A percentile compares a stretch with the other conserved stretches of the same genome.
Evolutionary conservation across 2,888 invertebrate genomes (phyloP).

Genomic region (Bedellia somnulentella): DNA sequence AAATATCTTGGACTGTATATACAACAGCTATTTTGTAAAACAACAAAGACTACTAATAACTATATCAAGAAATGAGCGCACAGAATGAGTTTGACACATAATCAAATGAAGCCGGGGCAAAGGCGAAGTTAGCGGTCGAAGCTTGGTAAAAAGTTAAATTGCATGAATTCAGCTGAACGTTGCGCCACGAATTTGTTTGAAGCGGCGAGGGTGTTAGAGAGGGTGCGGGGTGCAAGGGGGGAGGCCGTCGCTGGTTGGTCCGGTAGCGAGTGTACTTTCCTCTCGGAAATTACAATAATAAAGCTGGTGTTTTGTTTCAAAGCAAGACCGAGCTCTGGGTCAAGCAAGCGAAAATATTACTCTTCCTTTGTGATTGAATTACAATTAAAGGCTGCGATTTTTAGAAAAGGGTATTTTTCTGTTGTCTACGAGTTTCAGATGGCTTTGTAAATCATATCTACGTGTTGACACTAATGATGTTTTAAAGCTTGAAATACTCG

Average conservation of each 20-base stretch:
- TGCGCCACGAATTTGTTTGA: constrained; percentile 18
- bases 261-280: background rate
- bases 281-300: constrained; percentile 3
- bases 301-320: constrained; percentile 4
- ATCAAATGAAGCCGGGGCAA: constrained; percentile 27
- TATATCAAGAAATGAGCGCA: constrained; percentile 13
- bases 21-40: too few relatives aligned
- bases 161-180: constrained; percentile 19
- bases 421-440: background rate
- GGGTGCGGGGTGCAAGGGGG: too few relatives aligned
- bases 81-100: constrained; percentile 20
- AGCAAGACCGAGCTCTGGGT: background rate
- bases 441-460: background rate
- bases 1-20: too few relatives aligned
- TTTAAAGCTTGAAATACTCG: too few relatives aligned
- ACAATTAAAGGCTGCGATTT: background rate
- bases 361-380: background rate
- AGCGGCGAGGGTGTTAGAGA: constrained; percentile 4
- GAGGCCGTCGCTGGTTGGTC: too few relatives aligned
- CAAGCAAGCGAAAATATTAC: background rate
- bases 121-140: constrained; percentile 21
- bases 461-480: too few relatives aligned
- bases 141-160: constrained; percentile 39
- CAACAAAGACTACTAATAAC: too few relatives aligned
- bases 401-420: background rate